phyloP scores from a whole-genome alignment of 2,888 invertebrate species.

The Xiphydria camelus region DNA sequence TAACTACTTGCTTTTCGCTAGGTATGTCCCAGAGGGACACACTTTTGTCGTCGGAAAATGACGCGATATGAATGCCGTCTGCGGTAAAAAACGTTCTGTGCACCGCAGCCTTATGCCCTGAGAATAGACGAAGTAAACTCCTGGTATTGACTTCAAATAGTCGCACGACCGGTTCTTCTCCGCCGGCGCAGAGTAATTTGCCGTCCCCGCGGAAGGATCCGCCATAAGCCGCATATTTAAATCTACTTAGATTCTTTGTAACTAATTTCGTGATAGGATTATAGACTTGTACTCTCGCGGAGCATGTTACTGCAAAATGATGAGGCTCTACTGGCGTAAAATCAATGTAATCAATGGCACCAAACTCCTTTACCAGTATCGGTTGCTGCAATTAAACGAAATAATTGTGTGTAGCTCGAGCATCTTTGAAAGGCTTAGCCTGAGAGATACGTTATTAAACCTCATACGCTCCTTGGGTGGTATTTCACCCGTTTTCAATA shows the following conservation, averaged over 20 bases:
- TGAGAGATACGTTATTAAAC: too few species aligned
- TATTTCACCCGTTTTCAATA: too few species aligned
- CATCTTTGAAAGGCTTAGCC: too few species aligned
- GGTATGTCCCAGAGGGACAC: constrained; percentile 90
- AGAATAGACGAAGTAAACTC: constrained; percentile 80
- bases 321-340: constrained; percentile 88
- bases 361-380: constrained; percentile 88
- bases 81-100: constrained; percentile 82
- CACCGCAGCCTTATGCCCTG: constrained; percentile 79
- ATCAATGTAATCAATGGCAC: constrained; percentile 87
- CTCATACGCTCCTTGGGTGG: too few species aligned
- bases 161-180: constrained; percentile 84
- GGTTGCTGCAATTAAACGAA: constrained; percentile 66
- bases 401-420: too few species aligned
- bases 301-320: constrained; percentile 91
- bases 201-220: constrained; percentile 83
- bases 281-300: constrained; percentile 84
- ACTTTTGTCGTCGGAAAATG: constrained; percentile 90
- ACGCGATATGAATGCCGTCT: constrained; percentile 77
- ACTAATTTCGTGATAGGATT: constrained; percentile 84
- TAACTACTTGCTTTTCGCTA: constrained; percentile 72
- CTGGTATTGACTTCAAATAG: constrained; percentile 87
- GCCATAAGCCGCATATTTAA: constrained; percentile 84
- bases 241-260: constrained; percentile 79
- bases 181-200: constrained; percentile 81